Percentiles rank a stretch among this genome's conserved stretches.
Conservation (phyloP, 2,797 vertebrate species). For the Carcharodon carcharias region DNA sequence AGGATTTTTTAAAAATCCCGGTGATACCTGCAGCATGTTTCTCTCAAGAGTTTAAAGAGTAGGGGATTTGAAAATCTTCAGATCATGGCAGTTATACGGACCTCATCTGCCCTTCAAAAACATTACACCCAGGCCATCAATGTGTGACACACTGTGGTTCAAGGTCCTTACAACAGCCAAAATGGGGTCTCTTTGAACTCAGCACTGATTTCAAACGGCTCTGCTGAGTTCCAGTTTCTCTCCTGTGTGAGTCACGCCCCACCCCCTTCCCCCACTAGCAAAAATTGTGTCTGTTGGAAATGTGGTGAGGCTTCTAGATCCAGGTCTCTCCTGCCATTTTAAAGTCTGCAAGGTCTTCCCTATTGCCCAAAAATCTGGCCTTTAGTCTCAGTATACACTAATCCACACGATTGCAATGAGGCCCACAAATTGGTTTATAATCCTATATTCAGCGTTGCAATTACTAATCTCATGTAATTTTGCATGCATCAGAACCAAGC, state of each 20-base stretch:
- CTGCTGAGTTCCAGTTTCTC: background rate
- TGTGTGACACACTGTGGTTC: background rate
- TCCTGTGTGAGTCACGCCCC: background rate
- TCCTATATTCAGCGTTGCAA: background rate
- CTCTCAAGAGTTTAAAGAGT: background rate
- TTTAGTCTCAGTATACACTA: background rate
- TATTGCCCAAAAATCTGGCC: too few species aligned
- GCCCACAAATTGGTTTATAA: background rate
- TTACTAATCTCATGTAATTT: background rate
- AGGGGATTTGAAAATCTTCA: background rate
- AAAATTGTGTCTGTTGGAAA: background rate
- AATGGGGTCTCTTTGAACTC: background rate
- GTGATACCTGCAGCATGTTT: too few species aligned
- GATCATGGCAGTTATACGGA: background rate
- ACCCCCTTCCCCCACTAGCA: background rate
- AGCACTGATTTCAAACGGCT: background rate
- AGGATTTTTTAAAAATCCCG: too few species aligned
- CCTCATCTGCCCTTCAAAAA: too few species aligned
- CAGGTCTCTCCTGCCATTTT: too few species aligned
- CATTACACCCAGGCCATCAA: too few species aligned
- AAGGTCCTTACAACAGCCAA: background rate
- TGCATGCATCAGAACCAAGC: background rate
- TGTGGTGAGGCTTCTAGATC: too few species aligned
- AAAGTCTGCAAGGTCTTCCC: too few species aligned
- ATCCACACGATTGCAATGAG: background rate